These are phyloP conservation scores for Apantesis nais DNA, from an alignment of 2,888 invertebrate genomes.

Conservation along the genomic window DNA sequence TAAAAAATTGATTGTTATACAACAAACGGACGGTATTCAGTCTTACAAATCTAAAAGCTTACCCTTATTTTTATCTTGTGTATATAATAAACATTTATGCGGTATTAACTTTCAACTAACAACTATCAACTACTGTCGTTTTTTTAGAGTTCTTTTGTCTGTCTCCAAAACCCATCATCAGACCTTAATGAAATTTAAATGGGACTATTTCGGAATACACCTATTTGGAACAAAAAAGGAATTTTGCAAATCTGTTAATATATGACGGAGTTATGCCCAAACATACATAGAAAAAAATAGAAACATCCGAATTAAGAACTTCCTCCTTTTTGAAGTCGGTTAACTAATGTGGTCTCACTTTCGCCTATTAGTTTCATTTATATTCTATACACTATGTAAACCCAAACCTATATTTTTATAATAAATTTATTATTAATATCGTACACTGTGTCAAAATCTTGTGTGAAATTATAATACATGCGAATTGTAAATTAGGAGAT, in stretches of 20 bases:
- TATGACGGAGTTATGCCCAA: too few species aligned
- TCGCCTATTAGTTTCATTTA: neutral
- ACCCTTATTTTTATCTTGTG: neutral
- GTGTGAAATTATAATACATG: neutral
- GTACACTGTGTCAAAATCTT: neutral
- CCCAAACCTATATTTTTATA: neutral
- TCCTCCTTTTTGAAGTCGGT: too few species aligned
- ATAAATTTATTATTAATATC: too few species aligned
- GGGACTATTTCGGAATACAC: too few species aligned
- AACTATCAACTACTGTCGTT: neutral
- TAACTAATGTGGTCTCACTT: neutral
- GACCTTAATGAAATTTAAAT: too few species aligned
- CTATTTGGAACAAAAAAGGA: too few species aligned
- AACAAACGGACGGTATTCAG: slow-evolving; percentile 47
- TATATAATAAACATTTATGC: neutral
- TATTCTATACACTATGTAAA: neutral
- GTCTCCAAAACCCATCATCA: too few species aligned
- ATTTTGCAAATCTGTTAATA: too few species aligned
- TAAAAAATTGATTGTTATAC: slow-evolving; percentile 28
- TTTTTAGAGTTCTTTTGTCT: too few species aligned
- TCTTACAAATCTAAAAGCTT: slow-evolving; percentile 41
- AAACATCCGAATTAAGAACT: too few species aligned
- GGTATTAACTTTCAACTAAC: neutral
- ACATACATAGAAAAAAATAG: too few species aligned
- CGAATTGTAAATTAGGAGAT: neutral